Base-by-base conservation (phyloP, 2,797 vertebrate species). In the Darevskia mixta region DNA sequence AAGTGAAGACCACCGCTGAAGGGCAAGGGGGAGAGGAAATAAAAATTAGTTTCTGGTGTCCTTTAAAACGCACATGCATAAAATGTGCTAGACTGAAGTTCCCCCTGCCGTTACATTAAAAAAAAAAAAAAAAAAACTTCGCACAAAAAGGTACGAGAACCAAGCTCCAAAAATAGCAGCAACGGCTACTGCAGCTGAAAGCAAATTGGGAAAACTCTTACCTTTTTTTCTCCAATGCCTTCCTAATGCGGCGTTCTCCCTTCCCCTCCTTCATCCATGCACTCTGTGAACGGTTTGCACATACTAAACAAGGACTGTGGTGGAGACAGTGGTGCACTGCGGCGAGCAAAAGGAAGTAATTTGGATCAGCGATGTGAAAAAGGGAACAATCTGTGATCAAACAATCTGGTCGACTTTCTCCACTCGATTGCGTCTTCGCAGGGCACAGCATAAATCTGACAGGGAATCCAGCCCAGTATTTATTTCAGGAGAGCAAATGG, bases 131-230 rank as follows among this genome's bases (percentile, higher is more conserved):
- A 25, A 64, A 69, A 41, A 77, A 58, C 87, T 94, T 88, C 71
- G 2, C 3, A 91, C 1, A 38, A 69, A 18, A 67, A 80, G 3
- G 17, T 69, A 77, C 61, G 35, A 92, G 79, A 90, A n/a, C 86
- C 86, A 29, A 5, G 78, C 76, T 90, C 84, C 83, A n/a, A 86
- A 73, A 73, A 80, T 55, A 77, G 25, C 32, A 4, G 76, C 73
- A 49, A 84, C 84, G 67, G 18, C 55, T 41, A 89, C 81, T 9
- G 3, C 90, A 35, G 32, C 27, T 86, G 86, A 92, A 88, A 89
- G 83, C 67, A 78, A 83, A 85, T 5, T 49, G 9, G 67, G 82
- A 35, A 15, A 25, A n/a, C 4, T 49, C 69, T 76, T 89, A 81
- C 38, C 27, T 82, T 80, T n/a, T 82, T 49, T 49, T 13, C 23